A percentile compares a stretch with the other conserved stretches of the same genome.
These are phyloP conservation scores for Orchesellides sinensis DNA, from an alignment of 2,888 invertebrate species.

Conservation along the genomic window DNA sequence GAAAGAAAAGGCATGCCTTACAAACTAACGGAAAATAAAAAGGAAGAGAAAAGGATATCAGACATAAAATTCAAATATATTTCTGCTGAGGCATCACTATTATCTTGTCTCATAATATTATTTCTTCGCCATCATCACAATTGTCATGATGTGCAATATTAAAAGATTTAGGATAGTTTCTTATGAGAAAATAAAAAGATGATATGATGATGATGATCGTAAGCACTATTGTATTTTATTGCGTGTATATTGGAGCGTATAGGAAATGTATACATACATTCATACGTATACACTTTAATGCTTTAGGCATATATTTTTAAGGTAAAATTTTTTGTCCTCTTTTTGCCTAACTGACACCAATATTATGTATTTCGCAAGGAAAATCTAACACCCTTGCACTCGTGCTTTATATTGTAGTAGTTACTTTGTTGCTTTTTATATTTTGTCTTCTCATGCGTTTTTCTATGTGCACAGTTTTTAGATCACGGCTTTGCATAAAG, in stretches of 20 bases:
- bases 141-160: constrained; percentile 54
- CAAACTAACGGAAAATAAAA: constrained; percentile 14
- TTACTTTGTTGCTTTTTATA: background rate
- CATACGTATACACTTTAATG: background rate
- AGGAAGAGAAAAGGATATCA: constrained; percentile 20
- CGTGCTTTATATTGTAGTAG: background rate
- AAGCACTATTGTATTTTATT: constrained; percentile 32
- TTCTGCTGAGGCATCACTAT: constrained; percentile 58
- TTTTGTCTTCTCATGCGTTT: background rate
- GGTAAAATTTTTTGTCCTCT: constrained; percentile 1
- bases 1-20: background rate
- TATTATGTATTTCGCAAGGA: constrained; percentile 19
- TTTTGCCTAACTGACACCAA: constrained; percentile 33
- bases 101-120: constrained; percentile 41
- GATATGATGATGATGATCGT: constrained; percentile 15
- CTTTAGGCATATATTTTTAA: constrained; percentile 2
- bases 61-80: constrained; percentile 56
- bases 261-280: background rate
- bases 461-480: constrained; percentile 6
- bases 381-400: constrained; percentile 3
- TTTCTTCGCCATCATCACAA: constrained; percentile 21
- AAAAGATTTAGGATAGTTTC: constrained; percentile 51
- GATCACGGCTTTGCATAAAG: constrained; percentile 36
- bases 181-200: constrained; percentile 52
- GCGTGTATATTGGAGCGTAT: background rate